Conservation (phyloP, 2,888 invertebrate species). For the Ashinkailepas kermadecensis region DNA sequence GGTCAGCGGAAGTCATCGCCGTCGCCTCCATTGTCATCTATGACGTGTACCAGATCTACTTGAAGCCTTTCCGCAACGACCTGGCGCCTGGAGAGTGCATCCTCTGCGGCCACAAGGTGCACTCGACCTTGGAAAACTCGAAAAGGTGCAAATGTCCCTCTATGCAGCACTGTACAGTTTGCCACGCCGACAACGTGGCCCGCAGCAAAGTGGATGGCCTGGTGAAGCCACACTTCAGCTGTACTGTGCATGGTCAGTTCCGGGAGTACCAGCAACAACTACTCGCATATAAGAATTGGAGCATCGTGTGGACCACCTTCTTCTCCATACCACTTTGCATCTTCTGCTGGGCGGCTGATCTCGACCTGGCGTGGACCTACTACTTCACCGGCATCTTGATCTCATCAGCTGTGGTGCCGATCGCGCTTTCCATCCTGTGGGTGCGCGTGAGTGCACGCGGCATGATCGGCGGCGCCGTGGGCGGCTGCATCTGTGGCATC, state of each 20-base stretch:
- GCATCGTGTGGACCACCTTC: slow-evolving; percentile 39
- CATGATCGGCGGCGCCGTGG: slow-evolving; percentile 41
- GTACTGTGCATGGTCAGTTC: slow-evolving; percentile 39
- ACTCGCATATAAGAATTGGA: slow-evolving; percentile 40
- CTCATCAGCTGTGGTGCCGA: slow-evolving; percentile 42
- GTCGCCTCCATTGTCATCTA: slow-evolving; percentile 39
- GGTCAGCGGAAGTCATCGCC: slow-evolving; percentile 42
- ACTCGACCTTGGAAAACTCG: background rate
- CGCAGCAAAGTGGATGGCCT: slow-evolving; percentile 33
- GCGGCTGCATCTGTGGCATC: slow-evolving; percentile 39
- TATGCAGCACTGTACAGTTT: background rate
- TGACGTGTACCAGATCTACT: slow-evolving; percentile 41
- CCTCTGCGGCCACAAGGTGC: too few relatives aligned
- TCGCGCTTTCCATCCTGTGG: slow-evolving; percentile 40
- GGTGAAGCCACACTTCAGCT: slow-evolving; percentile 39
- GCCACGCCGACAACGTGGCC: slow-evolving; percentile 37
- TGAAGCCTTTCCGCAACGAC: slow-evolving; percentile 33
- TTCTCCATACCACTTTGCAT: slow-evolving; percentile 41
- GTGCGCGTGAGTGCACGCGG: slow-evolving; percentile 38
- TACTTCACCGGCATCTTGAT: slow-evolving; percentile 43
- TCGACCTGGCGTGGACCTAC: slow-evolving; percentile 42
- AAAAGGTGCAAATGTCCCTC: background rate
- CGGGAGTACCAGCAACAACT: slow-evolving; percentile 41
- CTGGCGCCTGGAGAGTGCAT: background rate
- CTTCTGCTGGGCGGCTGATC: slow-evolving; percentile 37